A percentile compares a stretch with the other conserved stretches of the same genome.
phyloP scores from a whole-genome alignment of 2,797 vertebrate genomes.

The Lindbergichthys nudifrons region DNA sequence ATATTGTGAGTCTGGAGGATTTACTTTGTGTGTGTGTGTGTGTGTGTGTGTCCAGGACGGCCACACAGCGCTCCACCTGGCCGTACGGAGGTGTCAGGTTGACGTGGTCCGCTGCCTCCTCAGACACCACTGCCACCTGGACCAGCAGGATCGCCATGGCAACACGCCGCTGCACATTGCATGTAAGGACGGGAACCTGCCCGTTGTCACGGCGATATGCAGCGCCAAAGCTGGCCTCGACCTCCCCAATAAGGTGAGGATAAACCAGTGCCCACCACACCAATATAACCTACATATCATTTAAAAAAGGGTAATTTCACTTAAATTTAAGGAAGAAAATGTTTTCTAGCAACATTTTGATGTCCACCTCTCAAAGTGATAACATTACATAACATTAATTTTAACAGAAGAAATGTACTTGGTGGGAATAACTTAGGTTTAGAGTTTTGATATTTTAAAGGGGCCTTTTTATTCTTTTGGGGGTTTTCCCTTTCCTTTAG shows the following conservation, averaged over 20 bases:
- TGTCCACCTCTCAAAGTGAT: neutral
- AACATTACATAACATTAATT: neutral
- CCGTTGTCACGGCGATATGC: slow-evolving; percentile 90
- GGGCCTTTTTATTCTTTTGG: too few species aligned
- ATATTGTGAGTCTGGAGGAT: neutral
- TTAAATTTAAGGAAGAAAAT: too few species aligned
- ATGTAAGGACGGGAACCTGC: slow-evolving; percentile 94
- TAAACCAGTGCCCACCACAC: too few species aligned
- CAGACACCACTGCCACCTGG: slow-evolving; percentile 85
- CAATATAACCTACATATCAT: neutral
- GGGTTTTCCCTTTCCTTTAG: too few species aligned
- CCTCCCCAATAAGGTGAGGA: slow-evolving; percentile 92
- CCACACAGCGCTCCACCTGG: slow-evolving; percentile 95
- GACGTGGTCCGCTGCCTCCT: slow-evolving; percentile 95
- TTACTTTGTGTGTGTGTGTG: too few species aligned
- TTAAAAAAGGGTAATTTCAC: neutral
- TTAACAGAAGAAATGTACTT: neutral
- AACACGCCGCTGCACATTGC: slow-evolving; percentile 95
- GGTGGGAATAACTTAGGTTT: neutral
- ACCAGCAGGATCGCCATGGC: slow-evolving; percentile 96
- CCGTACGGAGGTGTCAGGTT: slow-evolving; percentile 93
- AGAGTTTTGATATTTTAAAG: neutral
- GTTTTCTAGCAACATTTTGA: neutral
- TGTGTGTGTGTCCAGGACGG: slow-evolving; percentile 85
- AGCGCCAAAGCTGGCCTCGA: slow-evolving; percentile 89